Conservation (phyloP, 2,888 invertebrate species). For the Alloscopus bannaensis region DNA sequence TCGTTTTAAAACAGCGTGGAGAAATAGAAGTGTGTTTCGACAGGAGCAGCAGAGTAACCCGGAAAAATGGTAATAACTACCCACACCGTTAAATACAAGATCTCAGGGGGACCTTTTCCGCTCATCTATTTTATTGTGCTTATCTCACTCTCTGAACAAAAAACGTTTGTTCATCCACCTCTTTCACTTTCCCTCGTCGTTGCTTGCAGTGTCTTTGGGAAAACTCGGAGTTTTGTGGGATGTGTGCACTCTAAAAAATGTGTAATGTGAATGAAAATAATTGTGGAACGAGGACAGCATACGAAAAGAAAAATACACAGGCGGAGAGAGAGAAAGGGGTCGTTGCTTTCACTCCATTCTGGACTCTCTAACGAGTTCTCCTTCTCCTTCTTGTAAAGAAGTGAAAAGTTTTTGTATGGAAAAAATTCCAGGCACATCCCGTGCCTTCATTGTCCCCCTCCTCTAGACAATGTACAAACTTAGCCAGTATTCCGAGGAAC, state of each 20-base stretch:
- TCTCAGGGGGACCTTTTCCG: constrained; percentile 53
- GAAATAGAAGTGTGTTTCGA: too few species aligned
- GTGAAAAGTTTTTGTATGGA: constrained; percentile 57
- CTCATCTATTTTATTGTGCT: constrained; percentile 70
- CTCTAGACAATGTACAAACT: constrained; percentile 26
- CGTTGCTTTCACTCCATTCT: too few species aligned
- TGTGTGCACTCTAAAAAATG: constrained; percentile 6
- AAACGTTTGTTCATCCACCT: too few species aligned
- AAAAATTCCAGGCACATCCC: constrained; percentile 71
- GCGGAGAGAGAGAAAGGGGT: too few species aligned
- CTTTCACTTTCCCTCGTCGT: too few species aligned
- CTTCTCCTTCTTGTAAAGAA: background rate
- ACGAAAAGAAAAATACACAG: constrained; percentile 47
- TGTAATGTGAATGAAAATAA: constrained; percentile 72
- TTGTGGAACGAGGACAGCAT: constrained; percentile 73
- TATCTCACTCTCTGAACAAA: constrained; percentile 70
- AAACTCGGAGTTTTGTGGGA: too few species aligned
- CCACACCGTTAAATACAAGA: constrained; percentile 42
- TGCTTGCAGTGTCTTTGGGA: too few species aligned
- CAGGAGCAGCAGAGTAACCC: too few species aligned
- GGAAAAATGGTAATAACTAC: constrained; percentile 21
- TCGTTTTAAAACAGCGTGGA: too few species aligned
- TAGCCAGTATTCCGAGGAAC: too few species aligned
- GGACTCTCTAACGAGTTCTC: background rate
- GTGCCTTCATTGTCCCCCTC: constrained; percentile 49